These are phyloP conservation scores for Eidolon dupreanum DNA, from an alignment of 2,797 vertebrate species.

Conservation along the genomic window DNA sequence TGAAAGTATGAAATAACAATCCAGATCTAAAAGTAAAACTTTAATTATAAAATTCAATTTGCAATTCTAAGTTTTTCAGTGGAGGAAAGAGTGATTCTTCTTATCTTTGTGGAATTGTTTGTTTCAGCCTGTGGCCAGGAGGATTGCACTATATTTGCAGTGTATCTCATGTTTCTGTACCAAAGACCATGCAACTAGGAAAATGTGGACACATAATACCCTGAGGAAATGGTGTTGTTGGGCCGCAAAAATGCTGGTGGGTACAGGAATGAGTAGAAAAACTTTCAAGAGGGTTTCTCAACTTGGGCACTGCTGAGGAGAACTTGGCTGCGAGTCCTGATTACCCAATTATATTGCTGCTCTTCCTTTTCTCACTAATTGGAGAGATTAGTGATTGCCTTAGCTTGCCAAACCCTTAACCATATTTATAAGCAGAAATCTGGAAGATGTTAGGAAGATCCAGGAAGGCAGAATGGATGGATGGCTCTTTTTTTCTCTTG, in stretches of 20 bases:
- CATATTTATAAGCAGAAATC: background rate
- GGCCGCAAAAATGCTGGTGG: background rate
- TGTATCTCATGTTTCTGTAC: background rate
- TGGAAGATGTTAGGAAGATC: background rate
- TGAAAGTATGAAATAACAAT: constrained; percentile 6
- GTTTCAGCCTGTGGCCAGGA: background rate
- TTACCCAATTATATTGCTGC: background rate
- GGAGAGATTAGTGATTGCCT: background rate
- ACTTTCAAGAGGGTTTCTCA: background rate
- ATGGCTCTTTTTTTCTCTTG: background rate
- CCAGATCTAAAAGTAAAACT: background rate
- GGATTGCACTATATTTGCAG: background rate
- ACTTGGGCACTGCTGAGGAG: background rate
- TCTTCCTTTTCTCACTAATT: background rate
- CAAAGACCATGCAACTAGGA: background rate
- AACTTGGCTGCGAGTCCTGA: background rate
- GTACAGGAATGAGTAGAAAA: background rate
- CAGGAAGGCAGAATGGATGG: too few relatives aligned
- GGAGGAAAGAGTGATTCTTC: background rate
- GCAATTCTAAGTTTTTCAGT: background rate
- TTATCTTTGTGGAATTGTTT: background rate
- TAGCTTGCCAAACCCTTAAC: background rate
- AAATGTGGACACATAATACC: background rate
- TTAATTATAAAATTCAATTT: background rate
- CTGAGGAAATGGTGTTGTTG: background rate